A percentile compares a stretch with the other conserved stretches of the same genome.
Evolutionary conservation across 1,140 invertebrate genomes (phyloP).

Genomic region (Temnothorax longispinosus): DNA sequence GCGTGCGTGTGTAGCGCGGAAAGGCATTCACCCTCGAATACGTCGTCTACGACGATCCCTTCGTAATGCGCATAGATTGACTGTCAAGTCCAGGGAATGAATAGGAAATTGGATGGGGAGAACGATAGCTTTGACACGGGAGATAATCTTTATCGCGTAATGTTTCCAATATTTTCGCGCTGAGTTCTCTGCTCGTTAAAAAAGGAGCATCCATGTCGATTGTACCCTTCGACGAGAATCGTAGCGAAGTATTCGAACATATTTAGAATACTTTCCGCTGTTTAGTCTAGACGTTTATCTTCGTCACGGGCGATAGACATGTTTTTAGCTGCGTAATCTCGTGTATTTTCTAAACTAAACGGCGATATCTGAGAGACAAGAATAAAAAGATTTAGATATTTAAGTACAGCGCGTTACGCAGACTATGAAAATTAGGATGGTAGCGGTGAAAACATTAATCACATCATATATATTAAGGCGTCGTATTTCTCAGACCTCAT

Average conservation of each 20-base stretch:
- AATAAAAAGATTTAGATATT: slow-evolving; percentile 1
- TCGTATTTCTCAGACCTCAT: slow-evolving; percentile 46
- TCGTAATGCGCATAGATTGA: slow-evolving; percentile 73
- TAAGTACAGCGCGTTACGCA: background rate
- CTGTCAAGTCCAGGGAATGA: slow-evolving; percentile 74
- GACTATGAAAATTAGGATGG: background rate
- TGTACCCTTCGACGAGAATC: background rate
- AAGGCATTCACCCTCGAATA: slow-evolving; percentile 71
- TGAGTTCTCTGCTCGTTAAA: background rate
- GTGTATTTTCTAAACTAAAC: background rate
- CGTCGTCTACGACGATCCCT: slow-evolving; percentile 65
- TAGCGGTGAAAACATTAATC: slow-evolving; percentile 33
- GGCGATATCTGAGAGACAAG: background rate
- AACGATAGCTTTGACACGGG: slow-evolving; percentile 47
- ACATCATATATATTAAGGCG: slow-evolving; percentile 6
- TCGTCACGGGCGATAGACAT: background rate
- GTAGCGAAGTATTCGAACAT: background rate
- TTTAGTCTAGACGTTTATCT: slow-evolving; percentile 8
- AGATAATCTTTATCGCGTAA: slow-evolving; percentile 60
- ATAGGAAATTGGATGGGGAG: slow-evolving; percentile 72
- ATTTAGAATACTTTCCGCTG: background rate
- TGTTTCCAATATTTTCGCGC: slow-evolving; percentile 48
- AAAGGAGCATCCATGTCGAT: background rate
- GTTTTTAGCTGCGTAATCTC: background rate
- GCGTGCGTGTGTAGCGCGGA: slow-evolving; percentile 27